Percentiles rank a stretch among this genome's conserved stretches.
These are phyloP conservation scores for Pipistrellus kuhlii DNA, from an alignment of 2,797 vertebrate species.

Conservation along the genomic window DNA sequence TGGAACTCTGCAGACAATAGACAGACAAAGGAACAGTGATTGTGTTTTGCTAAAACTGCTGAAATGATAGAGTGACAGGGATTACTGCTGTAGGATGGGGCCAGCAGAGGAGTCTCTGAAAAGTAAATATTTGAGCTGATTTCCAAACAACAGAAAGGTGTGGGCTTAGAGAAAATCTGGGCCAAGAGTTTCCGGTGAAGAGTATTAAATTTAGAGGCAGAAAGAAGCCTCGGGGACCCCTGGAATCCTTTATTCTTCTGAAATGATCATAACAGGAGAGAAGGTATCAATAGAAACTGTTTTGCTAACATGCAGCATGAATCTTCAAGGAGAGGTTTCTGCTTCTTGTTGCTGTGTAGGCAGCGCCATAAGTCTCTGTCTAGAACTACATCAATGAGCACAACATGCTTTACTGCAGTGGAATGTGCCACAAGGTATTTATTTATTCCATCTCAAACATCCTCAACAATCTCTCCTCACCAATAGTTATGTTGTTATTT, in stretches of 20 bases:
- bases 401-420: not conserved
- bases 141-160: not conserved
- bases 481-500: not conserved
- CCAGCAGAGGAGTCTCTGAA: not conserved
- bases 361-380: not conserved
- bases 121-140: not conserved
- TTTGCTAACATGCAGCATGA: conserved; percentile 13
- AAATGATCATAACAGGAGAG: not conserved
- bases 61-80: not conserved
- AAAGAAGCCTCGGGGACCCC: not conserved
- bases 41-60: not conserved
- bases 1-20: not conserved
- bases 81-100: not conserved
- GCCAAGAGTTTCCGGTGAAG: not conserved
- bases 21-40: not conserved
- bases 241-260: not conserved
- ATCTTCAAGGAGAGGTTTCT: not conserved
- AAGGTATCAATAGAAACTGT: not conserved
- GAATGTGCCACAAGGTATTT: not conserved
- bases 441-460: not conserved
- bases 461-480: not conserved
- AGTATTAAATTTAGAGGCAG: conserved; percentile 30
- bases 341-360: not conserved
- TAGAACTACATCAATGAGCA: not conserved
- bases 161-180: not conserved